Percentiles rank a stretch among this genome's conserved stretches.
Conservation (phyloP, 2,113 vertebrate species). For the Nycticebus coucang region DNA sequence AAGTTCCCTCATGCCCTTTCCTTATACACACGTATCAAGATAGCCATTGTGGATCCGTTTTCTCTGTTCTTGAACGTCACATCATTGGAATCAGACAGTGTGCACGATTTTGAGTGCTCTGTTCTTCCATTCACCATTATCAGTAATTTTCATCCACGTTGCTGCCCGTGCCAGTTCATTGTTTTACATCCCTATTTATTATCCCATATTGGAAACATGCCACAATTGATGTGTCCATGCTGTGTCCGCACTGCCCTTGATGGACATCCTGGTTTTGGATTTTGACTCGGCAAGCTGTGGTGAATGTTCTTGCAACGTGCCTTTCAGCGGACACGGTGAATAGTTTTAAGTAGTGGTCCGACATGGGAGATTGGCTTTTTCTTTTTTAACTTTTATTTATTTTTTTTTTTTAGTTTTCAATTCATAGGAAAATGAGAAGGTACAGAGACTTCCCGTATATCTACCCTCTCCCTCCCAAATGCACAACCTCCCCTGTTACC, state of each 20-base stretch:
- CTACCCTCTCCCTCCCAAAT: no score
- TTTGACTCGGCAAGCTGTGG: not conserved
- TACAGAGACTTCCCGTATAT: not conserved
- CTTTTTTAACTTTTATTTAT: not conserved
- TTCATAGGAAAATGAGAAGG: not conserved
- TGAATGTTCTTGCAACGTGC: not conserved
- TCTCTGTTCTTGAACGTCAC: not conserved
- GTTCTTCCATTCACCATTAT: no score
- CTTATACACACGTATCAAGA: not conserved
- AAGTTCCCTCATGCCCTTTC: not conserved
- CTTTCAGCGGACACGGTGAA: not conserved
- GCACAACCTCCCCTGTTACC: not conserved
- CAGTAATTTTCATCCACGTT: accelerated
- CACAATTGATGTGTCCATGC: accelerated
- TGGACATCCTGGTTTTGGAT: not conserved
- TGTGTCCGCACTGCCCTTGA: not conserved
- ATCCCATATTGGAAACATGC: not conserved
- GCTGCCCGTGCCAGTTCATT: accelerated
- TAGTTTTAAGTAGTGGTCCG: not conserved
- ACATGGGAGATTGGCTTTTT: not conserved
- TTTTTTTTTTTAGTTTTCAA: not conserved
- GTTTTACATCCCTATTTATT: not conserved
- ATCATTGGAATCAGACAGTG: accelerated
- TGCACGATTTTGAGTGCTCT: not conserved
- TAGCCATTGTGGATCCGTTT: accelerated